Evolutionary conservation across 2,888 invertebrate species (phyloP).

Genomic region (Oxystoma pomonae): DNA sequence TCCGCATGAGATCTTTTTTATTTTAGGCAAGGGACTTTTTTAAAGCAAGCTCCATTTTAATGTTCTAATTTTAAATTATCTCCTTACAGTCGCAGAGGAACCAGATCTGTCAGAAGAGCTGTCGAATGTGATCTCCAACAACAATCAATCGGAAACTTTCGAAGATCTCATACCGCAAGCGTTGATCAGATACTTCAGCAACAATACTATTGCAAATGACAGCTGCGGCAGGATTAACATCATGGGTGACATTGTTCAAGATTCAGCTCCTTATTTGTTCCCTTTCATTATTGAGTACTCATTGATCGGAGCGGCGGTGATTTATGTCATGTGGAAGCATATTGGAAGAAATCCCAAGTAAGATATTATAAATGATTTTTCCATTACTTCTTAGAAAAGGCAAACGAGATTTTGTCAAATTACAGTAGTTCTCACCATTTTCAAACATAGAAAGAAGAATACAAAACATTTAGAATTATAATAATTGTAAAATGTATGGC

Average conservation of each 20-base stretch:
- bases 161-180: slow-evolving; percentile 43
- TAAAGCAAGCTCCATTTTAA: too few relatives aligned
- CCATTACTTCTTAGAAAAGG: too few relatives aligned
- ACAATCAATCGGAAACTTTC: slow-evolving; percentile 38
- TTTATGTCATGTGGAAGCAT: slow-evolving; percentile 96
- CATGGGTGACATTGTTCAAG: slow-evolving; percentile 89
- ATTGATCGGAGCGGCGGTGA: slow-evolving; percentile 89
- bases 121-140: slow-evolving; percentile 23
- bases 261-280: slow-evolving; percentile 91
- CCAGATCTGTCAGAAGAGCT: slow-evolving; percentile 27
- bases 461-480: too few relatives aligned
- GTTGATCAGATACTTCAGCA: slow-evolving; percentile 30
- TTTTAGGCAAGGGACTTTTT: too few relatives aligned
- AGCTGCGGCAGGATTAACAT: slow-evolving; percentile 81
- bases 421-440: too few relatives aligned
- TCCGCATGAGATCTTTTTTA: too few relatives aligned
- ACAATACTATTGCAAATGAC: slow-evolving; percentile 49
- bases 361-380: slow-evolving; percentile 30
- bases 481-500: too few relatives aligned
- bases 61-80: too few relatives aligned
- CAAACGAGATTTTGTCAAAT: too few relatives aligned
- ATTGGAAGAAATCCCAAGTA: slow-evolving; percentile 84
- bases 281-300: slow-evolving; percentile 96
- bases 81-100: too few relatives aligned
- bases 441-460: too few relatives aligned